Evolutionary conservation across 2,113 vertebrate species (phyloP), one percentile per base, ranked within the genome.

Genomic region (Eira barbara): DNA sequence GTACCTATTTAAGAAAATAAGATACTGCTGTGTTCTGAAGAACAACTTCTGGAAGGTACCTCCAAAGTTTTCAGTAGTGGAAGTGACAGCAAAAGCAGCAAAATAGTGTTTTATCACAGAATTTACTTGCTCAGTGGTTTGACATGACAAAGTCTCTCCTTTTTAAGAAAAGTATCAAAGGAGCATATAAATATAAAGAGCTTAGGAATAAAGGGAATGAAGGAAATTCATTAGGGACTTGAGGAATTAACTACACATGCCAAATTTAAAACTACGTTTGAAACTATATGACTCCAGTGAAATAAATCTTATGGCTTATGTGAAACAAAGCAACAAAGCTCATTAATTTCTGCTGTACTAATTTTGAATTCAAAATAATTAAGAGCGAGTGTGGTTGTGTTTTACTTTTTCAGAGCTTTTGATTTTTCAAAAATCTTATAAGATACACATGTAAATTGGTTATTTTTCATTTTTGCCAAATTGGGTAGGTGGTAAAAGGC

Each of bases 301-400:
- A 65, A 47, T 57, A 89, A 67, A 49, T 76, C 25, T 95, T 95
- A 94, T 0, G n/a, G 52, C 74, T 91, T 95, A 25, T 63, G 11
- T 61, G 47, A 74, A 89, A 71, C 87, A 92, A 92, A 95, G 57
- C 21, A 84, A 84, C 21, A 74, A 74, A 61, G 11, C 78, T 23
- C 23, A 59, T 93, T 57, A 59, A 59, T 59, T 93, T 90, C 39
- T 85, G 7, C 27, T 83, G 3, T 2, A 65, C 20, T 69, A n/a
- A 94, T 76, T 90, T 90, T 95, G 47, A 84, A 84, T 96, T 96
- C 9, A 93, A 21, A 92, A 27, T 80, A 86, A 67, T 89, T 67
- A 81, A 94, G 59, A 91, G n/a, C 23, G 52, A 29, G 14, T 89
- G 12, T 76, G 45, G 42, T 85, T 63, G 21, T 91, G 31, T 89